phyloP scores from a whole-genome alignment of 2,888 invertebrate species.

The Chrysolina americana region DNA sequence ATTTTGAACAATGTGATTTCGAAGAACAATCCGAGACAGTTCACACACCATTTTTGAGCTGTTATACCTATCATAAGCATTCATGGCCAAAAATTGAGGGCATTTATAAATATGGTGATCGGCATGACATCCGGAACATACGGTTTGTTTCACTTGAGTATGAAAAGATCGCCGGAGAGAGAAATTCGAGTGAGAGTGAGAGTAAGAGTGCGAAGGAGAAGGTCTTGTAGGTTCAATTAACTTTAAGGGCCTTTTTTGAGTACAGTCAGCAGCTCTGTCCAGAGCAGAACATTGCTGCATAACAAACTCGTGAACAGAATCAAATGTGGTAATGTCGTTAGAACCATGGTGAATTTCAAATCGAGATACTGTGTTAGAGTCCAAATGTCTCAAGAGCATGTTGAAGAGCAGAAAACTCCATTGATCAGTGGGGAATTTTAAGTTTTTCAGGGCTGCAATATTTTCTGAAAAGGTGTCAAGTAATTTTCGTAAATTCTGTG shows the following conservation, averaged over 20 bases:
- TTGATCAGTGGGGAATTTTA: constrained; percentile 8
- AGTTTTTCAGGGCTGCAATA: constrained; percentile 2
- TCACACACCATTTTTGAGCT: neutral
- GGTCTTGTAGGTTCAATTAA: neutral
- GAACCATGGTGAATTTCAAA: constrained; percentile 5
- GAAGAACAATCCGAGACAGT: neutral
- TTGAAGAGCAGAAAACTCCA: constrained; percentile 10
- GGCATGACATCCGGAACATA: neutral
- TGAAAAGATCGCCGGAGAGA: neutral
- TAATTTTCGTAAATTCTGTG: too few relatives aligned
- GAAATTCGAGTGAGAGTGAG: neutral
- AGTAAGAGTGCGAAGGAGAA: neutral
- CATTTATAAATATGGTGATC: neutral
- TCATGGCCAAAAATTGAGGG: neutral
- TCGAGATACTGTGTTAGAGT: neutral
- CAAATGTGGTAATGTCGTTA: neutral
- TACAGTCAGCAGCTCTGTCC: neutral
- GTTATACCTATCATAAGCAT: neutral
- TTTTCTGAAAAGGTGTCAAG: neutral
- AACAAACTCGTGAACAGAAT: neutral
- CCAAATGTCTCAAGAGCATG: constrained; percentile 1
- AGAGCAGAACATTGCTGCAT: neutral
- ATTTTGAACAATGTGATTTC: neutral
- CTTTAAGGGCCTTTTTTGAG: neutral
- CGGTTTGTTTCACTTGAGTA: neutral